Evolutionary conservation across 2,888 invertebrate genomes (phyloP), one percentile per base, ranked within the genome.

Genomic region (Tyria jacobaeae): DNA sequence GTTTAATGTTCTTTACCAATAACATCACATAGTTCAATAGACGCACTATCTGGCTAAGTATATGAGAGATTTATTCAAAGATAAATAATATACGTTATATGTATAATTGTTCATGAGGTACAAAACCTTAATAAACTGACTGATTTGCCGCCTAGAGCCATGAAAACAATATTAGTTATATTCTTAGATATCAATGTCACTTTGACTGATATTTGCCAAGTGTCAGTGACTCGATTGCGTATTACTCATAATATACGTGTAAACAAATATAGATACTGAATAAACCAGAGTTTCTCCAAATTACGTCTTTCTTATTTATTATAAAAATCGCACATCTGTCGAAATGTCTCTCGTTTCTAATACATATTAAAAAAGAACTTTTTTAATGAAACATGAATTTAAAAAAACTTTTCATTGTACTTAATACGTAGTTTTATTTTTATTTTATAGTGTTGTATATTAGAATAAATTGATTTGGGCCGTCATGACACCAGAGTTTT

Each of bases 121-220:
- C 57, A 62, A n/a, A 60, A 69, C 62, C 60, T 60, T 65, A 65
- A 64, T 48, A 64, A 50, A 51, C 51, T 57, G 59, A 62, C 57
- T 68, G 56, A 62, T 65, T 64, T 66, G 64, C 50, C 63, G 53
- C 41, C 49, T 37, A 62, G 21, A 55, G 60, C 73, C 71, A 70
- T 77, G 80, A 76, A 73, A 77, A 75, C 71, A 70, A 72, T 76
- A 71, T 73, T 73, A 70, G 66, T 65, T 64, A 68, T 85, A 86
- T 88, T 85, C 85, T 81, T 87, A 86, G 82, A 81, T 55, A 72
- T 74, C 89, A 89, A 88, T 89, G 89, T 89, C 87, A 88, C 83
- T 83, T 81, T 79, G 79, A 71, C 66, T 70, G 75, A 73, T 80
- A 79, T 83, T 82, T 86, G 87, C 86, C 85, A 87, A 85, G 82